Conservation (phyloP, 2,888 invertebrate genomes). For the Hanleya hanleyi region DNA sequence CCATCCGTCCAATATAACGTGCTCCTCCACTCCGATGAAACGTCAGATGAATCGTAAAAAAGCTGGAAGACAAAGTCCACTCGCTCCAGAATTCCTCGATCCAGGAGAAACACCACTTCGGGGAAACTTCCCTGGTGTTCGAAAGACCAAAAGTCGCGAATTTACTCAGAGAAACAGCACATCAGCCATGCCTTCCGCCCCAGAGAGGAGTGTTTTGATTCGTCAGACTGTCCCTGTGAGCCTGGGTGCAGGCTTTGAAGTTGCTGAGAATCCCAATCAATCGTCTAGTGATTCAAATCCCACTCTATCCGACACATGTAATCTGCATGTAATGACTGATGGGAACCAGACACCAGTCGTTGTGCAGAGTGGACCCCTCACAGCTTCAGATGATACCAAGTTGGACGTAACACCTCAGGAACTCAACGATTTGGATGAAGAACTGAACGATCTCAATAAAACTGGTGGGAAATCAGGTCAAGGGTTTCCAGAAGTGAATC, state of each 20-base stretch:
- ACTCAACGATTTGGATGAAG: conserved; percentile 54
- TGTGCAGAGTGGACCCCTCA: neutral
- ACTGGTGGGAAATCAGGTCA: conserved; percentile 19
- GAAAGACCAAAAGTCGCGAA: neutral
- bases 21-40: conserved; percentile 63
- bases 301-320: neutral
- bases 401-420: conserved; percentile 64
- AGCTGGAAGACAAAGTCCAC: conserved; percentile 3
- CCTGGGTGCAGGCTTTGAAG: neutral
- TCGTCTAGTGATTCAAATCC: neutral
- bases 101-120: conserved; percentile 58
- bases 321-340: neutral
- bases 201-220: no score
- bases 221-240: neutral
- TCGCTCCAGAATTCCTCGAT: conserved; percentile 41
- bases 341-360: neutral
- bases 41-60: conserved; percentile 37
- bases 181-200: neutral
- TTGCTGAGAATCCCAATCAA: neutral
- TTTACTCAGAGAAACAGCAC: neutral
- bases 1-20: conserved; percentile 61
- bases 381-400: conserved; percentile 50
- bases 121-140: neutral
- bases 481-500: neutral
- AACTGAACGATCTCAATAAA: conserved; percentile 63